These are phyloP conservation scores for Phylloscopus collybita DNA, from an alignment of 2,797 vertebrate genomes.

Conservation along the genomic window DNA sequence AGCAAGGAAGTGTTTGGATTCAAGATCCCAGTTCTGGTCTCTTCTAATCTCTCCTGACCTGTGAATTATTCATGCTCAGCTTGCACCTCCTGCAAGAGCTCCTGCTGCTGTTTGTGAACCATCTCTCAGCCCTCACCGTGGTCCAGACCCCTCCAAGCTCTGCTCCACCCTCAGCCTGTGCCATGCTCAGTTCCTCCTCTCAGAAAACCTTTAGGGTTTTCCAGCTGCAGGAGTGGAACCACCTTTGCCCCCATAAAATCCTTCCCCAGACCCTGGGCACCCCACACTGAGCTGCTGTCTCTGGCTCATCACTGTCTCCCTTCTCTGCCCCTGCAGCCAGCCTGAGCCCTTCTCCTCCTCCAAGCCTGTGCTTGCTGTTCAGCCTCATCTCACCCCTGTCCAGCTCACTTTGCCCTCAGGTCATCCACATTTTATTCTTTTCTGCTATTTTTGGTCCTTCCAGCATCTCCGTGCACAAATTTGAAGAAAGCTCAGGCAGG, in stretches of 20 bases:
- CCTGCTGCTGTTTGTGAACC: neutral
- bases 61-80: neutral
- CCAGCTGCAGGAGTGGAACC: neutral
- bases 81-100: neutral
- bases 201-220: neutral
- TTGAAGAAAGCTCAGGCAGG: neutral
- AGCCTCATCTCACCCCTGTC: neutral
- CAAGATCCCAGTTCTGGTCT: neutral
- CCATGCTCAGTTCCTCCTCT: neutral
- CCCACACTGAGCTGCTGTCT: fast-evolving
- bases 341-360: neutral
- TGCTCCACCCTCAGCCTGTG: neutral
- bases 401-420: neutral
- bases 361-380: neutral
- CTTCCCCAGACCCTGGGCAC: neutral
- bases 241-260: neutral
- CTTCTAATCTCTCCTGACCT: neutral
- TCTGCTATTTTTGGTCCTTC: neutral
- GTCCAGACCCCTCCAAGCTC: neutral
- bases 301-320: neutral
- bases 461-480: neutral
- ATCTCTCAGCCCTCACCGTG: fast-evolving
- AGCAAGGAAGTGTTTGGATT: neutral
- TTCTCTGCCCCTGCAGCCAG: neutral
- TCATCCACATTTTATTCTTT: neutral